Percentiles rank a stretch among this genome's conserved stretches.
Evolutionary conservation across 2,113 vertebrate species (phyloP).

Genomic region (Pomatorhinus ruficollis): DNA sequence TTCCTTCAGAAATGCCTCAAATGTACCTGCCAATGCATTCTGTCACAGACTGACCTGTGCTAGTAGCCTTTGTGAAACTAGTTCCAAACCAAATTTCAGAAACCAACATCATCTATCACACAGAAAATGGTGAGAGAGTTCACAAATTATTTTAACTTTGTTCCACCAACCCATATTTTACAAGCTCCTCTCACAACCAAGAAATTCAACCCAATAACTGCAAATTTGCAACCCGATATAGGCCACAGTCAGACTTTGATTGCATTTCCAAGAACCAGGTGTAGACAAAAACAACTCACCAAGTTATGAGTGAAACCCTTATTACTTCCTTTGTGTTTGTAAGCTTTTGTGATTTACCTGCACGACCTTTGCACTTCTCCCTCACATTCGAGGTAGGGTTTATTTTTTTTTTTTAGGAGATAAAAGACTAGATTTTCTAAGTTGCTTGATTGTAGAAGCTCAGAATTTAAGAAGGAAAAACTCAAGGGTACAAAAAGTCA

Average conservation of each 20-base stretch:
- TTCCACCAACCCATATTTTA: neutral
- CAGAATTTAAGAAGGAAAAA: neutral
- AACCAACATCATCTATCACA: neutral
- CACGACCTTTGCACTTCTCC: neutral
- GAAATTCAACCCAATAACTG: neutral
- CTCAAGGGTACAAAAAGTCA: neutral
- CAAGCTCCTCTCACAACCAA: neutral
- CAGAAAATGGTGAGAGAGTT: neutral
- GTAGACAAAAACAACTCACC: neutral
- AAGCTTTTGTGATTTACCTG: neutral
- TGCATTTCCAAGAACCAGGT: neutral
- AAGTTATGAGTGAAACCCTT: neutral
- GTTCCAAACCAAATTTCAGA: neutral
- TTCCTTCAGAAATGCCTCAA: constrained; percentile 38
- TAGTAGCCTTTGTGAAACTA: neutral
- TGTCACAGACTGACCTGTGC: neutral
- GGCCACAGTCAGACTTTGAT: neutral
- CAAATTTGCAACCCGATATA: neutral
- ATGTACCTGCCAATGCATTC: neutral
- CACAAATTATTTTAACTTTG: neutral
- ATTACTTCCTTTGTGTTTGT: neutral
- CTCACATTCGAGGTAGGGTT: neutral
- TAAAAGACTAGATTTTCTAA: neutral
- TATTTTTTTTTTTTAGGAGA: neutral
- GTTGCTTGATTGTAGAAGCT: neutral